Evolutionary conservation across 2,797 vertebrate genomes (phyloP), one percentile per base, ranked within the genome.

Genomic region (Garrulus glandarius): DNA sequence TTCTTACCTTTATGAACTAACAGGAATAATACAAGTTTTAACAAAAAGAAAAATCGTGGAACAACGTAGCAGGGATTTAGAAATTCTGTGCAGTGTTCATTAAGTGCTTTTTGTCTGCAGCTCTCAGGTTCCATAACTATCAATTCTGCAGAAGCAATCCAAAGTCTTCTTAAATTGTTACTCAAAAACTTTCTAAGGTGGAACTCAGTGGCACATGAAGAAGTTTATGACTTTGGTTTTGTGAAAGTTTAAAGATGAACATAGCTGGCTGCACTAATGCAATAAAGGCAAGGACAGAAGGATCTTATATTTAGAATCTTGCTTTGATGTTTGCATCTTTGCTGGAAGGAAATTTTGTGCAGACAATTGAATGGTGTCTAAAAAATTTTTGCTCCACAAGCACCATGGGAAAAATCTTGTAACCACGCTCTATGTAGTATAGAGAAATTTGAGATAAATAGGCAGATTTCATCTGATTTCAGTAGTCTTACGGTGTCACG

Each of bases 391-490:
- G 12, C 27, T 82, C 9, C 9, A 12, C 23, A 70, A 67, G n/a
- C 36, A 26, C 19, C 9, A 4, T 39, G 17, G 34, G 39, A 71
- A 78, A 79, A 81, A 76, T 32, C 11, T 72, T 7, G 6, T 57
- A 65, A 56, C 7, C 5, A 15, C 26, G 5, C 10, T 15, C 4
- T 24, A 0, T 18, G 15, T 10, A 36, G 4, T 26, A 3, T 3
- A 36, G 27, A 20, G 50, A 60, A 41, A 46, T 61, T 41, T 47
- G 39, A 69, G 34, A 53, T 11, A 27, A 61, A 50, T 53, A 36
- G 80, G 5, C 2, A 37, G 8, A 3, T 65, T 77, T 72, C 1
- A 2, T 52, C 34, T 47, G 7, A 52, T 50, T 64, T 64, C 32
- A 47, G 5, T 72, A 29, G 29, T 19, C 8, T 57, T 88, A 39